phyloP scores from a whole-genome alignment of 2,888 invertebrate genomes.

The Napeogenes sylphis region DNA sequence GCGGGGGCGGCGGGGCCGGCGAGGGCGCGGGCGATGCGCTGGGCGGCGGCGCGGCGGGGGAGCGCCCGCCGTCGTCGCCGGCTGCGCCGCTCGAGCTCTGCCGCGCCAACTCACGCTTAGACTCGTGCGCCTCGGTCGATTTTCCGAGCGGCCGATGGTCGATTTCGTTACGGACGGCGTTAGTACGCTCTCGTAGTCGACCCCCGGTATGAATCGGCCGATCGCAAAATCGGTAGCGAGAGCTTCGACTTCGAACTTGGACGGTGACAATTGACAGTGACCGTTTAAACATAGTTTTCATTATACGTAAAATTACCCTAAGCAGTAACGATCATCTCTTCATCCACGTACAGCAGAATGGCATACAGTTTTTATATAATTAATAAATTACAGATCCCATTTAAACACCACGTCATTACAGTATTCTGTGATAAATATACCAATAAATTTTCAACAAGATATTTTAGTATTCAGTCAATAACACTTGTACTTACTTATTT shows the following conservation, averaged over 20 bases:
- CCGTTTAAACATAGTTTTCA: too few species aligned
- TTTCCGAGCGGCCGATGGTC: slow-evolving; percentile 15
- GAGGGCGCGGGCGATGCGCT: slow-evolving; percentile 36
- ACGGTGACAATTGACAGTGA: slow-evolving; percentile 6
- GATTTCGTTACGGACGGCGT: slow-evolving; percentile 13
- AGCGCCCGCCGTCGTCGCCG: slow-evolving; percentile 67
- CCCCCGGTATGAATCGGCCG: not conserved
- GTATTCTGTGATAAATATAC: too few species aligned
- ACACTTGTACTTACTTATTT: too few species aligned
- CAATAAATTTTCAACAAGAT: too few species aligned
- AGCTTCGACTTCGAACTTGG: not conserved
- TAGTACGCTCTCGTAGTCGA: not conserved
- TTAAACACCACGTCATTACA: too few species aligned
- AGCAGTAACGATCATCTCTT: too few species aligned
- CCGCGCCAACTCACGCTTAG: slow-evolving; percentile 57
- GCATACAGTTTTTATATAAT: too few species aligned
- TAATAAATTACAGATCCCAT: too few species aligned
- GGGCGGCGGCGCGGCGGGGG: slow-evolving; percentile 40
- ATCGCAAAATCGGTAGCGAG: slow-evolving; percentile 8
- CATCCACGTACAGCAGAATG: too few species aligned
- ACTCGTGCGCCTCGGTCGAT: slow-evolving; percentile 24
- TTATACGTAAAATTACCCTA: too few species aligned
- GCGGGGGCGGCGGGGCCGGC: slow-evolving; percentile 30
- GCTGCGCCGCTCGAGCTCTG: slow-evolving; percentile 55
- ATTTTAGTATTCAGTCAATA: too few species aligned